Conservation (phyloP, 2,888 invertebrate genomes). For the Hirtodrosophila confusa region DNA sequence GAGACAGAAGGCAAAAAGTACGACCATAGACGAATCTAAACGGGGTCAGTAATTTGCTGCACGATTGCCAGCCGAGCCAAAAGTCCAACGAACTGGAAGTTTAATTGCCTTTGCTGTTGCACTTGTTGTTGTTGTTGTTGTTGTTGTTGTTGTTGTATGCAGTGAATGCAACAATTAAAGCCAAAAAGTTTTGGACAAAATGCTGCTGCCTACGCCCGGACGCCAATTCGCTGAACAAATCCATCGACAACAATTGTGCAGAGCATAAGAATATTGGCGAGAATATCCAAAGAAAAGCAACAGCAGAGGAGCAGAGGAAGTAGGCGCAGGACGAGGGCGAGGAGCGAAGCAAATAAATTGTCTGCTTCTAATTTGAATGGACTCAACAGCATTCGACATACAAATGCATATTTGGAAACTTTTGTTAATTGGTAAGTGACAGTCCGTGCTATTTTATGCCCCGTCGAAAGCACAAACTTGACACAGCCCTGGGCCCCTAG, state of each 20-base stretch:
- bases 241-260: constrained; percentile 53
- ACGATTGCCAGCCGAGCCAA: constrained; percentile 65
- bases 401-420: constrained; percentile 84
- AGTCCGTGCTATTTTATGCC: constrained; percentile 41
- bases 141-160: constrained; percentile 20
- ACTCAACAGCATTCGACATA: constrained; percentile 81
- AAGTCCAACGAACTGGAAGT: constrained; percentile 66
- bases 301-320: not conserved
- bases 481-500: constrained; percentile 12
- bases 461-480: constrained; percentile 38
- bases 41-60: constrained; percentile 78
- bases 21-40: constrained; percentile 55
- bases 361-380: constrained; percentile 81
- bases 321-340: constrained; percentile 7
- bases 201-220: constrained; percentile 61
- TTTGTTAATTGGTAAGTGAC: constrained; percentile 83
- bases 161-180: constrained; percentile 76
- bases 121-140: constrained; percentile 12
- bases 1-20: constrained; percentile 9
- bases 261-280: constrained; percentile 33
- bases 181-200: constrained; percentile 72
- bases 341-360: constrained; percentile 56
- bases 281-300: constrained; percentile 8
- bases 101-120: constrained; percentile 63
- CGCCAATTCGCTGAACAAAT: constrained; percentile 65